Conservation (phyloP, 2,113 vertebrate species). For the Myiopsitta monachus region DNA sequence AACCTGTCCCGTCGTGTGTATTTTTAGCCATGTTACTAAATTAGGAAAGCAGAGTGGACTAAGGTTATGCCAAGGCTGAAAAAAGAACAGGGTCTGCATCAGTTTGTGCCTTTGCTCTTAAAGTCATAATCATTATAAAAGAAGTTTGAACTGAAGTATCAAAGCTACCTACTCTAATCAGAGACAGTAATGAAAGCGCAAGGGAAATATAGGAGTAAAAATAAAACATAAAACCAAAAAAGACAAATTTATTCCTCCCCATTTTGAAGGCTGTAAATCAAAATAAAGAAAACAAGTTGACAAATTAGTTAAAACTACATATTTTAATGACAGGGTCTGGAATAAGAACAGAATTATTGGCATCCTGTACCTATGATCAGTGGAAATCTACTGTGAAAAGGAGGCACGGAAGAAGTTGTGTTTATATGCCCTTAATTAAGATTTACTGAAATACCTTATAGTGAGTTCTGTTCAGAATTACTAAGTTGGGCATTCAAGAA, state of each 20-base stretch:
- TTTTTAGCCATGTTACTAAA: constrained; percentile 95
- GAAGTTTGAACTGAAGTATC: constrained; percentile 60
- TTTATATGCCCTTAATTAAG: constrained; percentile 43
- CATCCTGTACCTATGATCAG: not conserved
- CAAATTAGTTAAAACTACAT: not conserved
- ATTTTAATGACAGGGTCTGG: not conserved
- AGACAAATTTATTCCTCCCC: not conserved
- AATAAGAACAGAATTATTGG: constrained; percentile 18
- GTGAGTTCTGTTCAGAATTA: constrained; percentile 31
- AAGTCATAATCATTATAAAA: constrained; percentile 71
- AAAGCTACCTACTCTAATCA: not conserved
- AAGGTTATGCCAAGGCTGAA: constrained; percentile 80
- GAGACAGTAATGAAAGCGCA: constrained; percentile 8
- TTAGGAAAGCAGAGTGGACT: constrained; percentile 86
- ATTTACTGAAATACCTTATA: constrained; percentile 34
- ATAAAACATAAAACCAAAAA: not conserved
- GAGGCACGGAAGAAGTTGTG: not conserved
- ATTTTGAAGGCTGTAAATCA: constrained; percentile 15
- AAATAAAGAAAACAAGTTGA: constrained; percentile 4
- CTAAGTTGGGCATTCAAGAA: constrained; percentile 25
- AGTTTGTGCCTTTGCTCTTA: constrained; percentile 63
- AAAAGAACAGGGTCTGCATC: constrained; percentile 75
- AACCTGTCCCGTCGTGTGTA: constrained; percentile 85
- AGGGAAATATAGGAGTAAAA: not conserved
- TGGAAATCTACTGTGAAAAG: constrained; percentile 46